Evolutionary conservation across 2,797 vertebrate species (phyloP).

Genomic region (Urosaurus nigricauda): DNA sequence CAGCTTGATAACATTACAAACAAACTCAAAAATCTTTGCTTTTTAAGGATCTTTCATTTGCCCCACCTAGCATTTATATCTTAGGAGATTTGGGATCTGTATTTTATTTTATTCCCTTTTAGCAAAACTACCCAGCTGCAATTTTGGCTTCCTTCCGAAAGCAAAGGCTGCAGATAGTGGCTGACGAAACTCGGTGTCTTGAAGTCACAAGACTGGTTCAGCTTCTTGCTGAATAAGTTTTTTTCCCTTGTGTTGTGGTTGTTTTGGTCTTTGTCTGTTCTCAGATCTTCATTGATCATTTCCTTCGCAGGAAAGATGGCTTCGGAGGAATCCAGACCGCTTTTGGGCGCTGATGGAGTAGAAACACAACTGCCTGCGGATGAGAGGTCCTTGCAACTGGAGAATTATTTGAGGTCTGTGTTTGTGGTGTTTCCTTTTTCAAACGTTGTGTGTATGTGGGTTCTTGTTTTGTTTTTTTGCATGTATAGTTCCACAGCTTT

Average conservation of each 20-base stretch:
- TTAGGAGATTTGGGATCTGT: neutral
- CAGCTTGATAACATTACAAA: no score
- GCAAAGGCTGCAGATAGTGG: neutral
- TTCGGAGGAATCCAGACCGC: neutral
- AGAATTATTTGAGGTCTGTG: neutral
- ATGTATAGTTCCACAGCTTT: no score
- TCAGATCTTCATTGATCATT: neutral
- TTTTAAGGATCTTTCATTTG: neutral
- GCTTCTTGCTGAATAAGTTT: neutral
- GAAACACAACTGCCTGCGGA: neutral
- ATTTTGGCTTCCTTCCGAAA: neutral
- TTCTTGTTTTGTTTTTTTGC: neutral
- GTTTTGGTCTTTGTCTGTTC: neutral
- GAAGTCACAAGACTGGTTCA: neutral
- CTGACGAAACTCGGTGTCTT: neutral
- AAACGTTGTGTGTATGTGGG: neutral
- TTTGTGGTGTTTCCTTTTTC: neutral
- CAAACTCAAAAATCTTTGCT: neutral
- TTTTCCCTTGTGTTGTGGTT: no score
- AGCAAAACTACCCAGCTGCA: no score
- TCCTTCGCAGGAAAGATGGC: neutral
- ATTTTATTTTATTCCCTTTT: neutral
- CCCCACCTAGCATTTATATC: neutral
- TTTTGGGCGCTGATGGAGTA: neutral
- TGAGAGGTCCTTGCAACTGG: neutral